Base-by-base conservation (phyloP, 2,888 invertebrate genomes). In the Elysia crispata region DNA sequence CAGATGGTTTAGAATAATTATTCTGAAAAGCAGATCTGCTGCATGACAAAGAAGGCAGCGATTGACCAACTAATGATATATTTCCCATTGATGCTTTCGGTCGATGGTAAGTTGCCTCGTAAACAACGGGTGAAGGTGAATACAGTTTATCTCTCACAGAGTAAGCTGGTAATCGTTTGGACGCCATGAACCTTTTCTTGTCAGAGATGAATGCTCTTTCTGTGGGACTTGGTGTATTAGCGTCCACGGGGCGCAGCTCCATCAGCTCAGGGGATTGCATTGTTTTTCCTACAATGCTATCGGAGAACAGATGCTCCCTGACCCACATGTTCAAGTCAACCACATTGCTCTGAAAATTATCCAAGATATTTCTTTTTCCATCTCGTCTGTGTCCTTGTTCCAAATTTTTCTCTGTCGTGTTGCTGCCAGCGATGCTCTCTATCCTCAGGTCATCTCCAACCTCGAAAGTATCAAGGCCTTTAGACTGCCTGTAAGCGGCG, bases 11-110 rank as follows among this genome's bases (percentile, higher is more conserved):
- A 11, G 50, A 28, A 50, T n/a, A n/a, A n/a, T n/a, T n/a, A n/a
- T 15, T 25, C 54, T n/a, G 50, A 23, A 20, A 1, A 11, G n/a
- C 1, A 15, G 73, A 20, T 28, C 23, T 13, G 23, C 23, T 49
- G 1, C 41, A 13, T 28, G 73, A 73, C 69, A 69, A 18, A 5
- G 69, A 69, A 13, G 69, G 69, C 33, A 69, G 20, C 20, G 69
- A 69, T 25, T 73, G 73, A 15, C 73, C 73, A n/a, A 73, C 73
- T 18, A 73, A 50, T 23, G 73, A 73, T 13, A 73, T 73, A 18
- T 73, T 18, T 20, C 73, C 73, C 23, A 41, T 50, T 3, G 73
- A 73, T 15, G 73, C 73, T 20, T 73, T 73, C 6, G 73, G 73
- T 6, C 73, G n/a, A 50, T 73, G 73, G 31, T 54, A 73, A 18